Evolutionary conservation across 2,888 invertebrate species (phyloP).

Genomic region (Scrobipalpa atriplicella): DNA sequence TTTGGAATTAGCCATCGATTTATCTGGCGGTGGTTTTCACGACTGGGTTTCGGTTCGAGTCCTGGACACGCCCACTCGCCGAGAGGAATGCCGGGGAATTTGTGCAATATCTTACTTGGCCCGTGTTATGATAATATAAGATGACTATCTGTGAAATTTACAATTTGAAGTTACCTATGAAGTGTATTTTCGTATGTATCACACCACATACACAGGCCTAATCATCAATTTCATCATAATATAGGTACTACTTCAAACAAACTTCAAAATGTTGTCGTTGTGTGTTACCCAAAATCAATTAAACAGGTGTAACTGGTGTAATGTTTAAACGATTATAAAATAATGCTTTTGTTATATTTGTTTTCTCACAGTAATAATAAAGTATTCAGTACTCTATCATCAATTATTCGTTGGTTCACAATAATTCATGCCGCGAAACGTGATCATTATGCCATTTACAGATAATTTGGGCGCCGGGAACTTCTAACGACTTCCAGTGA

Average conservation of each 20-base stretch:
- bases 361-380: constrained; percentile 17
- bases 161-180: no score
- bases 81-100: constrained; percentile 41
- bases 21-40: constrained; percentile 73
- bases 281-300: not conserved
- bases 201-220: no score
- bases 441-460: constrained; percentile 24
- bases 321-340: not conserved
- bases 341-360: not conserved
- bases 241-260: no score
- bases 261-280: no score
- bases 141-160: not conserved
- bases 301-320: not conserved
- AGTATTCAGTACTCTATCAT: constrained; percentile 31
- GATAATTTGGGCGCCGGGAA: constrained; percentile 34
- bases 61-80: constrained; percentile 48
- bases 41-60: constrained; percentile 46
- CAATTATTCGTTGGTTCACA: constrained; percentile 21
- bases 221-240: no score
- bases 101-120: constrained; percentile 34
- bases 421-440: constrained; percentile 21
- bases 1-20: constrained; percentile 79
- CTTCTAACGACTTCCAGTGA: constrained; percentile 43
- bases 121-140: not conserved
- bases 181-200: no score